Percentiles rank a stretch among this genome's conserved stretches.
phyloP scores from a whole-genome alignment of 2,888 invertebrate species.

The Cryptocheilus praepositus region DNA sequence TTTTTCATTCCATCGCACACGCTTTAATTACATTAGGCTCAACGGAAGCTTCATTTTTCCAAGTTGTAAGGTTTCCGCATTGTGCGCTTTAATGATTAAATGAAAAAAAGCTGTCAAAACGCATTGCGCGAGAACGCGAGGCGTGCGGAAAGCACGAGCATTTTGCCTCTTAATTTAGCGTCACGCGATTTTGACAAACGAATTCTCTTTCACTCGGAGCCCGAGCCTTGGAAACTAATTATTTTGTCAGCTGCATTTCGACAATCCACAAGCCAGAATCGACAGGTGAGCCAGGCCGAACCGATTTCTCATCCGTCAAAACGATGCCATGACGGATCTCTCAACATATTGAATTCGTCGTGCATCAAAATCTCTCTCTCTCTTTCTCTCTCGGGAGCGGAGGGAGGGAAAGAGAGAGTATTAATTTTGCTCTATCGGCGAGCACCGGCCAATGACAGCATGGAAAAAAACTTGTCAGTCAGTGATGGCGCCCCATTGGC shows the following conservation, averaged over 20 bases:
- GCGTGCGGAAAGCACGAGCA: no score
- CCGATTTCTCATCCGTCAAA: constrained; percentile 45
- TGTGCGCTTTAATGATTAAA: no score
- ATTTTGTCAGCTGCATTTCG: constrained; percentile 55
- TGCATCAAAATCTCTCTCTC: constrained; percentile 30
- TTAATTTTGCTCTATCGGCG: constrained; percentile 43
- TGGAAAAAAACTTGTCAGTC: constrained; percentile 37
- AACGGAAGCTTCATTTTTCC: no score
- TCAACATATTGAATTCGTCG: constrained; percentile 52
- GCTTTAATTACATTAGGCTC: no score
- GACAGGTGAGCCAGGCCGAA: constrained; percentile 48
- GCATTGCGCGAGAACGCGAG: no score
- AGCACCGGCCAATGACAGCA: neutral
- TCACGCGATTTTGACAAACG: constrained; percentile 35
- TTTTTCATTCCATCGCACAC: no score
- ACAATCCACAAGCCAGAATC: constrained; percentile 38
- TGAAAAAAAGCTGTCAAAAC: no score
- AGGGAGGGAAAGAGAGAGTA: constrained; percentile 10
- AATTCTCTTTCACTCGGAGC: constrained; percentile 17
- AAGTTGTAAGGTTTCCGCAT: no score
- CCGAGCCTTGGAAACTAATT: constrained; percentile 45
- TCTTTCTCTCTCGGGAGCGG: neutral
- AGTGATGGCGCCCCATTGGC: constrained; percentile 10
- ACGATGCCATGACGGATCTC: constrained; percentile 37
- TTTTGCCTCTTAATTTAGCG: constrained; percentile 15